Conservation (phyloP, 2,113 vertebrate species). For the Silurus glanis region DNA sequence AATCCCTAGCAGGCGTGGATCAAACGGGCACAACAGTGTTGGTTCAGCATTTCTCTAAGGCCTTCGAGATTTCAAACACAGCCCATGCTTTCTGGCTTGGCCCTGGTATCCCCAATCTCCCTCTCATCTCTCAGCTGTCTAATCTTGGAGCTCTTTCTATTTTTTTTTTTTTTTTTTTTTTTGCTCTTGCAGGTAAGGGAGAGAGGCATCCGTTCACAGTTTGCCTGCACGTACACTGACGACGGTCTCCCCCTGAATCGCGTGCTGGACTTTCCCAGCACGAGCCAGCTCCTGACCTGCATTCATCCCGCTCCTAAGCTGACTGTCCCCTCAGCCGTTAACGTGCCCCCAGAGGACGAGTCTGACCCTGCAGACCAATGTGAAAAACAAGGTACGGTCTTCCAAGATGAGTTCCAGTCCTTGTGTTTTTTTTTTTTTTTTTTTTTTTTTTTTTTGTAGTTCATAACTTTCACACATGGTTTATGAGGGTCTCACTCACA, state of each 20-base stretch:
- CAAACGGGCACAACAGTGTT: constrained; percentile 62
- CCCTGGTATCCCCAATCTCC: constrained; percentile 7
- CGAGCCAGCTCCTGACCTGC: constrained; percentile 64
- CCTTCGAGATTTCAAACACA: constrained; percentile 38
- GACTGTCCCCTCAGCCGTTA: constrained; percentile 6
- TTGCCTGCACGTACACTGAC: constrained; percentile 89
- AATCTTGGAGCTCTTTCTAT: background rate
- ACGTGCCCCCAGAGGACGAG: constrained; percentile 3
- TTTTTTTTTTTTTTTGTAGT: constrained; percentile 21
- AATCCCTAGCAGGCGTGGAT: constrained; percentile 67
- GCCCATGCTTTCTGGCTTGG: constrained; percentile 4
- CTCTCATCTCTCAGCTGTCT: background rate
- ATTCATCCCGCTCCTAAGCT: constrained; percentile 65
- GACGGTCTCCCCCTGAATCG: constrained; percentile 68
- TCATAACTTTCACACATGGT: constrained; percentile 46
- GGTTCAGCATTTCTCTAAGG: constrained; percentile 56
- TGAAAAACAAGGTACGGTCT: constrained; percentile 20
- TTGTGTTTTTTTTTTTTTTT: background rate
- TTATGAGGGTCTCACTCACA: constrained; percentile 17
- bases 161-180: background rate
- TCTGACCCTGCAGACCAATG: background rate
- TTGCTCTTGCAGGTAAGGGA: constrained; percentile 70
- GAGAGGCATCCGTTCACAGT: constrained; percentile 85
- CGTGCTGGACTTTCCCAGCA: constrained; percentile 68
- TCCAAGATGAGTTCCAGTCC: constrained; percentile 6